Evolutionary conservation across 2,888 invertebrate species (phyloP).

Genomic region (Euzophera pinguis): DNA sequence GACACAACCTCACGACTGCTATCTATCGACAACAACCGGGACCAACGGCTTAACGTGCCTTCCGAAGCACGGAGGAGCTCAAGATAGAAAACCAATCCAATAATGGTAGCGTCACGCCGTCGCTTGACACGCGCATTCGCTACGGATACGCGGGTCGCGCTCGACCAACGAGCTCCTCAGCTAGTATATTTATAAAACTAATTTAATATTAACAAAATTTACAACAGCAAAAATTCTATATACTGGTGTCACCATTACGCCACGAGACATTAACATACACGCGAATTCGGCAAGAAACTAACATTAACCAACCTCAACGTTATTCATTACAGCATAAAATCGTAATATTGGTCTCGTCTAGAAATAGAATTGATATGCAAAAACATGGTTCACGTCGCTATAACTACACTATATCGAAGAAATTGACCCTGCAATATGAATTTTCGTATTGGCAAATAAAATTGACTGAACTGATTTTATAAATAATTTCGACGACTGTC

Average conservation of each 20-base stretch:
- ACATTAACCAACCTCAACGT: not conserved
- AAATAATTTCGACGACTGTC: no score
- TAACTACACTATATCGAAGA: constrained; percentile 7
- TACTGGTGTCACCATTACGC: constrained; percentile 33
- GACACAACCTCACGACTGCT: no score
- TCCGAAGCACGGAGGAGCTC: no score
- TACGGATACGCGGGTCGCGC: no score
- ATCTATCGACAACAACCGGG: no score
- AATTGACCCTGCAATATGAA: constrained; percentile 2
- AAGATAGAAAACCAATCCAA: no score
- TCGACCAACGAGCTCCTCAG: no score
- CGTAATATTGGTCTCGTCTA: constrained; percentile 36
- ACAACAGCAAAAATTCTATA: constrained; percentile 39
- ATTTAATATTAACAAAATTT: constrained; percentile 36
- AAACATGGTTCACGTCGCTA: constrained; percentile 30
- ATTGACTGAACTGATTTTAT: not conserved
- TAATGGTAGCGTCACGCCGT: no score
- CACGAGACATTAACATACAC: constrained; percentile 17
- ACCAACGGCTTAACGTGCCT: no score
- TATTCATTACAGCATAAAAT: not conserved
- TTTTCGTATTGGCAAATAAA: not conserved
- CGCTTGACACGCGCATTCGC: no score
- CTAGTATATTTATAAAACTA: constrained; percentile 17
- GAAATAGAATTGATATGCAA: constrained; percentile 43
- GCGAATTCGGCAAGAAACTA: not conserved